These are phyloP conservation scores for Apamea sordens DNA, from an alignment of 2,888 invertebrate species.

Conservation along the genomic window DNA sequence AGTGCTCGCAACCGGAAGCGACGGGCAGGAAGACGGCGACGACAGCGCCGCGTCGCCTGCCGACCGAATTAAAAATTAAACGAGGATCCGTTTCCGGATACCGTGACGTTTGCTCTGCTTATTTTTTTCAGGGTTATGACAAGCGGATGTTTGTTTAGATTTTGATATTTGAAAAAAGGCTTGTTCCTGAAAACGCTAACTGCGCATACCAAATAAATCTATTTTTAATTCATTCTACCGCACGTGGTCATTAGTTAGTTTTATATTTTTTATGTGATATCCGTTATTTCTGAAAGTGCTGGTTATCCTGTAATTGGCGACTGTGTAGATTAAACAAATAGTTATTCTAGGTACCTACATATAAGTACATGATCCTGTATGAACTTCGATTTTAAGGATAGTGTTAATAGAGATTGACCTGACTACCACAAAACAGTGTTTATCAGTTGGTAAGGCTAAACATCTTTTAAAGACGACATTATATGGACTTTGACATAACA, in stretches of 20 bases:
- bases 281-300: neutral
- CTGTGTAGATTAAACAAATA: neutral
- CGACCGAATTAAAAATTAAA: conserved; percentile 89
- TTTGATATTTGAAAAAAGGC: conserved; percentile 34
- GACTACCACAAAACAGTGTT: too few relatives aligned
- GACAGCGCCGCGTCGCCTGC: conserved; percentile 85
- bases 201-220: neutral
- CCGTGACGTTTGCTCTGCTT: conserved; percentile 78
- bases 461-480: too few relatives aligned
- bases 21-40: conserved; percentile 88
- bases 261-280: neutral
- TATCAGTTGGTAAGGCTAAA: too few relatives aligned
- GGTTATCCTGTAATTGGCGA: neutral
- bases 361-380: neutral
- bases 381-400: neutral
- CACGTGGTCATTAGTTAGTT: neutral
- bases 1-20: conserved; percentile 85
- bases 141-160: conserved; percentile 53
- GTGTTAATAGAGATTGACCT: neutral
- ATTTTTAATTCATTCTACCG: neutral
- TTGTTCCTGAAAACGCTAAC: neutral
- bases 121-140: conserved; percentile 65
- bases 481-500: too few relatives aligned
- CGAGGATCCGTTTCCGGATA: conserved; percentile 88
- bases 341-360: neutral